phyloP scores from a whole-genome alignment of 2,888 invertebrate genomes.

The Drosophila aldrichi region DNA sequence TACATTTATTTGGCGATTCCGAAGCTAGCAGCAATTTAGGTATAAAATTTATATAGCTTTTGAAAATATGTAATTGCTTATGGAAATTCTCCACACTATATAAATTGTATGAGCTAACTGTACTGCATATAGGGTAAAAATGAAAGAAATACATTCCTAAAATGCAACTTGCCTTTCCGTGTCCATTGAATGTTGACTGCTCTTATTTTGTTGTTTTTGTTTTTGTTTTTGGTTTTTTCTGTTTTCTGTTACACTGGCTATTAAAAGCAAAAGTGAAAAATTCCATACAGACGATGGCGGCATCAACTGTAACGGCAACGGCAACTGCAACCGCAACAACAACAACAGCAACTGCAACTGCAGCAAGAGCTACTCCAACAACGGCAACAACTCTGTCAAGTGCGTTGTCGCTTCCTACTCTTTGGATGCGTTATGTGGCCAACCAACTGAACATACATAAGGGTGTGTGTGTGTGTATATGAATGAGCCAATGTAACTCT shows the following conservation, averaged over 20 bases:
- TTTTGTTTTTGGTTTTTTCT: background rate
- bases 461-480: constrained; percentile 5
- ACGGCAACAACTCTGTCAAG: constrained; percentile 56
- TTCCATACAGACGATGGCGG: constrained; percentile 60
- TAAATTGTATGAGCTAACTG: background rate
- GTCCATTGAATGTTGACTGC: constrained; percentile 22
- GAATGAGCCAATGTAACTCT: background rate
- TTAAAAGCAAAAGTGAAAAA: constrained; percentile 80
- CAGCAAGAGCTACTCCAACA: constrained; percentile 19
- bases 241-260: constrained; percentile 49
- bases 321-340: constrained; percentile 24
- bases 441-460: constrained; percentile 34
- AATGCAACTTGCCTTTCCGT: constrained; percentile 37
- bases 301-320: constrained; percentile 27
- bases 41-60: too few relatives aligned
- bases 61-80: background rate
- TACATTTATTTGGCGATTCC: too few relatives aligned
- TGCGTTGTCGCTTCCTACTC: constrained; percentile 76
- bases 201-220: constrained; percentile 10
- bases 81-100: background rate
- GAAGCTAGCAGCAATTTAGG: too few relatives aligned
- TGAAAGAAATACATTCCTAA: constrained; percentile 17
- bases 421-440: constrained; percentile 51
- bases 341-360: constrained; percentile 23
- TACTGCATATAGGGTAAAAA: constrained; percentile 28